Conservation (phyloP, 2,797 vertebrate species). For the Sebastes trivittatus region DNA sequence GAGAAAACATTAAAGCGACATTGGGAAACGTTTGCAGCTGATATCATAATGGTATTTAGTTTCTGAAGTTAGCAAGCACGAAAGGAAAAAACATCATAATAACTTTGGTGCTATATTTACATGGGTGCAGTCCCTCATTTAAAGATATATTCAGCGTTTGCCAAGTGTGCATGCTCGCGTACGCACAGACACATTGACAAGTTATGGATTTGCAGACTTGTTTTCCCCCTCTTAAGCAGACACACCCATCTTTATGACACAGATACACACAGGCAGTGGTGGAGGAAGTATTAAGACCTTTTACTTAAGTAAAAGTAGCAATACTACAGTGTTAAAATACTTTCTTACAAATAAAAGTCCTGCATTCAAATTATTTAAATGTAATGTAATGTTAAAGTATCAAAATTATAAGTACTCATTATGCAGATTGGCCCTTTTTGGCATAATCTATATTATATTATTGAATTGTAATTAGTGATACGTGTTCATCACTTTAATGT, state of each 20-base stretch:
- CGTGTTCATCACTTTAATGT: too few species aligned
- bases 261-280: conserved; percentile 1
- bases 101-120: conserved; percentile 7
- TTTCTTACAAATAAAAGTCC: too few species aligned
- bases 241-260: conserved; percentile 28
- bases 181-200: conserved; percentile 7
- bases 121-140: background rate
- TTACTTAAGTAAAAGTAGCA: too few species aligned
- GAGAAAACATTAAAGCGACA: conserved; percentile 26
- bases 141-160: background rate
- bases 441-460: too few species aligned
- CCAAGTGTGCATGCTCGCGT: background rate
- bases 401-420: too few species aligned
- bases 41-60: background rate
- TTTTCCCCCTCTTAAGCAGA: background rate
- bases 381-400: too few species aligned
- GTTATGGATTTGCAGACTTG: conserved; percentile 9
- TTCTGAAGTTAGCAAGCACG: background rate
- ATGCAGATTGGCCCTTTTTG: too few species aligned
- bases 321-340: too few species aligned
- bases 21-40: conserved; percentile 14
- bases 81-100: background rate
- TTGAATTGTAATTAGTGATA: too few species aligned
- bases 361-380: too few species aligned
- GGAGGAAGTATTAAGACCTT: too few species aligned